Evolutionary conservation across 2,888 invertebrate species (phyloP).

Genomic region (Cataglyphis rosenhaueri): DNA sequence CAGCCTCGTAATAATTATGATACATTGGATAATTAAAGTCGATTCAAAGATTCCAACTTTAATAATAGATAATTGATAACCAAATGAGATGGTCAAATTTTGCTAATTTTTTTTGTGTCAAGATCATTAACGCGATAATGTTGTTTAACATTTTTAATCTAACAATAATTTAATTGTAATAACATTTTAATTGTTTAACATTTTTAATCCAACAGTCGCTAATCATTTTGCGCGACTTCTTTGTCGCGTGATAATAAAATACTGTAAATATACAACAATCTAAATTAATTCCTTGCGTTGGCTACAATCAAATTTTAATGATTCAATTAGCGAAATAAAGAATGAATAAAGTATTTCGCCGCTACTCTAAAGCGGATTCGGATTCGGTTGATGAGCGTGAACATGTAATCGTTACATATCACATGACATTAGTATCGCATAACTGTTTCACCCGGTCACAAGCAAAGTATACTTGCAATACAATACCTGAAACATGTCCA

Average conservation of each 20-base stretch:
- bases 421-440: conserved; percentile 59
- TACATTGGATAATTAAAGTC: conserved; percentile 43
- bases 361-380: background rate
- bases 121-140: conserved; percentile 23
- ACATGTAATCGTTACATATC: conserved; percentile 17
- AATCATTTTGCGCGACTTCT: background rate
- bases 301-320: background rate
- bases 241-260: background rate
- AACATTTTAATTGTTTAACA: no score
- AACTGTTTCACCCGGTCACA: conserved; percentile 71
- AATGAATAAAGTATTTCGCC: background rate
- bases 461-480: conserved; percentile 44
- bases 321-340: background rate
- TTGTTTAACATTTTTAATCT: conserved; percentile 9
- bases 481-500: conserved; percentile 65
- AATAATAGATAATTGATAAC: conserved; percentile 10
- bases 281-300: background rate
- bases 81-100: background rate
- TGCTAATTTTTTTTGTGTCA: conserved; percentile 7
- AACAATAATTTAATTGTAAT: no score
- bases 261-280: background rate
- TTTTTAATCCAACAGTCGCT: background rate
- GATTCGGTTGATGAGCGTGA: background rate
- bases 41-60: background rate
- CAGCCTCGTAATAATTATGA: conserved; percentile 52